phyloP scores from a whole-genome alignment of 2,888 invertebrate genomes.

The Epistrophe grossulariae region DNA sequence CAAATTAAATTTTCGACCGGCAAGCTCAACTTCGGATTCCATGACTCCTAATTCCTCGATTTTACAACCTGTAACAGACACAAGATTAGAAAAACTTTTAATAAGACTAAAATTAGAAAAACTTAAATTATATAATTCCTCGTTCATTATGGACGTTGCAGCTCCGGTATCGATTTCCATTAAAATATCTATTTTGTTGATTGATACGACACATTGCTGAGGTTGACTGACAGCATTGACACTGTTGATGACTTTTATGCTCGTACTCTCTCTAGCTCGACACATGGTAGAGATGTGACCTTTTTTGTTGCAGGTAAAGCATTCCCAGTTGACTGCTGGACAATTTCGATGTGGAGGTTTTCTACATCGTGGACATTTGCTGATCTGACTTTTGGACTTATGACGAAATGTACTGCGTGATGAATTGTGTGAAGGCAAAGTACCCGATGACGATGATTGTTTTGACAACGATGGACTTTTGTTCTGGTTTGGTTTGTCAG shows the following conservation, averaged over 20 bases:
- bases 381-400: neutral
- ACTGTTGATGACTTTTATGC: too few species aligned
- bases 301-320: neutral
- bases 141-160: neutral
- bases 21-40: neutral
- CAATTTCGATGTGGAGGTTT: neutral
- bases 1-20: neutral
- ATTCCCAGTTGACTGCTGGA: neutral
- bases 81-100: neutral
- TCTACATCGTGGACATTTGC: neutral
- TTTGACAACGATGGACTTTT: neutral
- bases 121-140: constrained; percentile 12
- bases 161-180: constrained; percentile 10
- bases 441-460: neutral
- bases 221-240: too few species aligned
- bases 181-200: neutral
- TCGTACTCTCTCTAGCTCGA: too few species aligned
- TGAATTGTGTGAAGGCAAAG: neutral
- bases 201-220: too few species aligned
- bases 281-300: neutral
- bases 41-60: neutral
- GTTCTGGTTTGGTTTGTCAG: neutral
- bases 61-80: neutral
- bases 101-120: neutral
- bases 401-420: neutral